phyloP scores from a whole-genome alignment of 2,113 vertebrate species.

The Dermatemys mawii region DNA sequence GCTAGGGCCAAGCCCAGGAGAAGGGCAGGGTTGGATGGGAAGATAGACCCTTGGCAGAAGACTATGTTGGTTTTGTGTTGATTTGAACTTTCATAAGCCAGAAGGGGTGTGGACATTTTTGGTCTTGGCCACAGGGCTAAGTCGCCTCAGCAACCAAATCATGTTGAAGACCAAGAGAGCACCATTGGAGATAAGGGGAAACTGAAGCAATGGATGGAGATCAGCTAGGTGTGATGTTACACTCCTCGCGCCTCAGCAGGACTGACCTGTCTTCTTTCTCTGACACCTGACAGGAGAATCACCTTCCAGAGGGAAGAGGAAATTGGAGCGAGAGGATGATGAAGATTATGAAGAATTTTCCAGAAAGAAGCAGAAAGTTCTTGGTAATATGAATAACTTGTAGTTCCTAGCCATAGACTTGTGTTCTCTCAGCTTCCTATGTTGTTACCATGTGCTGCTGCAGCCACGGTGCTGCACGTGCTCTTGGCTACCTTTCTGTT shows the following conservation, averaged over 20 bases:
- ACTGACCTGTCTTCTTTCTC: conserved; percentile 34
- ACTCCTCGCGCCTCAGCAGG: background rate
- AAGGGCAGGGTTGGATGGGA: background rate
- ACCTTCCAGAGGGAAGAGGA: conserved; percentile 74
- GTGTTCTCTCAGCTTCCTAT: background rate
- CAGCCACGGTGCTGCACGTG: background rate
- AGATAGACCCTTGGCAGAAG: background rate
- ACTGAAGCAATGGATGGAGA: conserved; percentile 20
- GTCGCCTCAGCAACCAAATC: background rate
- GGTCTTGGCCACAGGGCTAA: background rate
- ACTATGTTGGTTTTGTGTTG: background rate
- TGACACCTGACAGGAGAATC: conserved; percentile 40
- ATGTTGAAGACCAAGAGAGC: background rate
- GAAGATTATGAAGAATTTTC: conserved; percentile 74
- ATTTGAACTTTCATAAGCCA: background rate
- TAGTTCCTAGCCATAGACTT: background rate
- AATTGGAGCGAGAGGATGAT: conserved; percentile 65
- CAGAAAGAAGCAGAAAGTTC: conserved; percentile 78
- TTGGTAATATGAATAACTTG: conserved; percentile 61
- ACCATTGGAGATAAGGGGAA: background rate
- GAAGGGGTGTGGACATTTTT: background rate
- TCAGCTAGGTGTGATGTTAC: background rate
- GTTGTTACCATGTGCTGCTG: background rate
- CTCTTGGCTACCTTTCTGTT: background rate
- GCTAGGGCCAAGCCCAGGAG: background rate